Evolutionary conservation across 2,113 vertebrate genomes (phyloP).

Genomic region (Chaenocephalus aceratus): DNA sequence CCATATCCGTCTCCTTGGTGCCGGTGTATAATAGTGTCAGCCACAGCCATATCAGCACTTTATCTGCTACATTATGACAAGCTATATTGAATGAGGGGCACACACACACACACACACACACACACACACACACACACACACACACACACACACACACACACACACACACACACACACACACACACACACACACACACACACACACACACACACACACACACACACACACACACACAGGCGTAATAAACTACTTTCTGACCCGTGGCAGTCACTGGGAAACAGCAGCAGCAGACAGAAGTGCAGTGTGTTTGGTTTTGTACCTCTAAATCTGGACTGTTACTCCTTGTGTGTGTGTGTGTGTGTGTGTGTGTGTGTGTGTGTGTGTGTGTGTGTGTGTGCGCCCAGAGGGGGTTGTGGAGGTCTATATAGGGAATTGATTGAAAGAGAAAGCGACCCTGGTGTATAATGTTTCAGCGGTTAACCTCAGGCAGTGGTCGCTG

Average conservation of each 20-base stretch:
- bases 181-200: too few relatives aligned
- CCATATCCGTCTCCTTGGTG: conserved; percentile 51
- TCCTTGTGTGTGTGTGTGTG: conserved; percentile 7
- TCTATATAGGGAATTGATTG: conserved; percentile 61
- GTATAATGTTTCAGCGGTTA: conserved; percentile 66
- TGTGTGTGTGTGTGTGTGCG: conserved; percentile 26
- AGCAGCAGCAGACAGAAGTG: conserved; percentile 32
- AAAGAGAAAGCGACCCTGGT: conserved; percentile 50
- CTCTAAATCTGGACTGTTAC: too few relatives aligned
- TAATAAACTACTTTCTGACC: conserved; percentile 47
- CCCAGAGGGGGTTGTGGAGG: conserved; percentile 43
- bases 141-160: background rate
- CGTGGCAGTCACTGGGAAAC: conserved; percentile 30
- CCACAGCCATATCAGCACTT: conserved; percentile 74
- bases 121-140: conserved; percentile 8
- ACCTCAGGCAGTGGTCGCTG: conserved; percentile 56
- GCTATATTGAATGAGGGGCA: conserved; percentile 29
- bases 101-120: background rate
- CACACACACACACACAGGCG: background rate
- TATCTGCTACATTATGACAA: conserved; percentile 66
- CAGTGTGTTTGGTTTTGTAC: conserved; percentile 31
- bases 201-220: too few relatives aligned
- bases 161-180: too few relatives aligned
- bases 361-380: conserved; percentile 7
- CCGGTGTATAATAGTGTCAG: conserved; percentile 56